Evolutionary conservation across 2,888 invertebrate species (phyloP), one percentile per base, ranked within the genome.

Genomic region (Phyllotreta cruciferae): DNA sequence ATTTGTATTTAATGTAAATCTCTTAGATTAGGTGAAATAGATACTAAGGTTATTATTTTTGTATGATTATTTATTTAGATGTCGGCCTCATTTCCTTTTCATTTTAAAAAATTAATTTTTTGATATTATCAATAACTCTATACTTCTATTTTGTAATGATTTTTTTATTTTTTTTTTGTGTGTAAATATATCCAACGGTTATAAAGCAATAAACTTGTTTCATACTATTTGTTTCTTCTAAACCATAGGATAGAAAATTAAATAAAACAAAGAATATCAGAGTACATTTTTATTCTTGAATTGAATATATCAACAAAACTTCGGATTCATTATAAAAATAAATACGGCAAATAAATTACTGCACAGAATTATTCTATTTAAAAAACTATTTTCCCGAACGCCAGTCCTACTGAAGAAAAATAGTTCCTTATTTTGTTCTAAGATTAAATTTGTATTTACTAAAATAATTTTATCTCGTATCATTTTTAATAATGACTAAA

Each of bases 181-280:
- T 74, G 75, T 75, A 73, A 58, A 71, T 71, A 73, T 70, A 73
- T 70, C 71, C 73, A 71, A 71, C 70, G 74, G 71, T 75, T 73
- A 71, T 75, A 74, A 73, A 75, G 75, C 75, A 75, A 75, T 75
- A 75, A 73, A 73, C 63, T 72, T 71, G 72, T 74, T 74, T 74
- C 73, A 73, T 70, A 66, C 63, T 60, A 55, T 39, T 41, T 42
- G 53, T 63, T 63, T 64, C 61, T 62, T 56, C 42, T 39, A 11
- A 42, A 42, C 10, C 13, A 11, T 7, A 42, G 7, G 7, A 8
- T 42, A 11, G 42, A 36, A 36, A 45, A 50, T 14, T 13, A 50
- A 50, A 11, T 10, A 34, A 45, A 34, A 35, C 10, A 24, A 49
- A 11, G 57, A 52, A 24, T 24, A 24, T 57, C 57, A 47, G 52